These are phyloP conservation scores for Mus pahari DNA, from an alignment of 2,113 vertebrate genomes.

Conservation along the genomic window DNA sequence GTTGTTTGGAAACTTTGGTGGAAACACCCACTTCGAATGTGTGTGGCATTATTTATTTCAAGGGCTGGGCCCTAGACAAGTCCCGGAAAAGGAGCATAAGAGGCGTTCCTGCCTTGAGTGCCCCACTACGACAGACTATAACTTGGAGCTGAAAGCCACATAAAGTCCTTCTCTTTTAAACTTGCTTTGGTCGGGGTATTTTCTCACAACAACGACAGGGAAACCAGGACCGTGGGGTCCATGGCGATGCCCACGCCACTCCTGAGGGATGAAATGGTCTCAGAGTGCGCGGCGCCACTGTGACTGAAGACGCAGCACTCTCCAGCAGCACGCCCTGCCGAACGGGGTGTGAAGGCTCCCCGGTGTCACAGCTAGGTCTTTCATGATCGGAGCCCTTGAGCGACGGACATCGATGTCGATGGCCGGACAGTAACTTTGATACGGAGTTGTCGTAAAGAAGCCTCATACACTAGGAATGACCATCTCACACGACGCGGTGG, in stretches of 20 bases:
- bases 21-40: neutral
- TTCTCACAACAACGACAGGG: neutral
- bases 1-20: too few relatives aligned
- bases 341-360: neutral
- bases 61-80: neutral
- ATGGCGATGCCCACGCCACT: rapidly evolving
- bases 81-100: neutral
- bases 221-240: neutral
- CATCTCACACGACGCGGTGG: neutral
- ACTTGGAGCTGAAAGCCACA: neutral
- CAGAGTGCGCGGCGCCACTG: rapidly evolving
- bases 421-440: neutral
- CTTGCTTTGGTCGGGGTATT: neutral
- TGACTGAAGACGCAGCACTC: neutral
- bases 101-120: neutral
- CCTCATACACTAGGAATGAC: neutral
- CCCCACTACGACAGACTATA: neutral
- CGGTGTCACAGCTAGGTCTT: neutral
- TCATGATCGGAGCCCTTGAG: neutral
- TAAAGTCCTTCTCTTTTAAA: neutral
- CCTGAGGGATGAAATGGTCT: neutral
- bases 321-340: neutral
- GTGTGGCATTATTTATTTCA: neutral
- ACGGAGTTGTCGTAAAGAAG: neutral
- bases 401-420: neutral